These are phyloP conservation scores for Lissonota sp. DNA, from an alignment of 2,888 invertebrate species.

Conservation along the genomic window DNA sequence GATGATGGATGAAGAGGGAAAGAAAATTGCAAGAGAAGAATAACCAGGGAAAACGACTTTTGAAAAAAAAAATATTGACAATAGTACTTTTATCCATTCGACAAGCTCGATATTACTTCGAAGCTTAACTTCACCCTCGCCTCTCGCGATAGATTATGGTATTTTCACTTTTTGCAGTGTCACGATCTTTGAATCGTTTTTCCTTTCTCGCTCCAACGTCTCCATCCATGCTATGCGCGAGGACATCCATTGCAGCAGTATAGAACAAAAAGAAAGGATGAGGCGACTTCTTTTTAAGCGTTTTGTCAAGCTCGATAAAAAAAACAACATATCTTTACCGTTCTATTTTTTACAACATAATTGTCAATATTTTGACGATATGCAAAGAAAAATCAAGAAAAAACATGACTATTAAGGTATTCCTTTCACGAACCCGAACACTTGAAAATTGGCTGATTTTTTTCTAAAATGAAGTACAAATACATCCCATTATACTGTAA, in stretches of 20 bases:
- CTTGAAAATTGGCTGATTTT: no score
- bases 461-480: no score
- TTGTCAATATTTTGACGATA: neutral
- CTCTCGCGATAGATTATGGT: constrained; percentile 33
- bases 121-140: neutral
- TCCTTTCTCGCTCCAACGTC: constrained; percentile 27
- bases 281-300: neutral
- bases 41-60: no score
- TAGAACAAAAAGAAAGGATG: constrained; percentile 50
- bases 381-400: neutral
- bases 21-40: no score
- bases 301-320: no score
- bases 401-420: no score
- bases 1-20: no score
- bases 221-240: constrained; percentile 4
- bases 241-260: neutral
- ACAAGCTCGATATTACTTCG: constrained; percentile 3
- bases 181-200: constrained; percentile 42
- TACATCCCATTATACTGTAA: no score
- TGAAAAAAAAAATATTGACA: no score
- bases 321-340: neutral
- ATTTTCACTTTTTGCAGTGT: constrained; percentile 58
- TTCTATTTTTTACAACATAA: neutral
- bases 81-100: no score
- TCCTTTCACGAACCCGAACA: no score